Evolutionary conservation across 2,113 vertebrate genomes (phyloP), one percentile per base, ranked within the genome.

Genomic region (Oreochromis spilurus): DNA sequence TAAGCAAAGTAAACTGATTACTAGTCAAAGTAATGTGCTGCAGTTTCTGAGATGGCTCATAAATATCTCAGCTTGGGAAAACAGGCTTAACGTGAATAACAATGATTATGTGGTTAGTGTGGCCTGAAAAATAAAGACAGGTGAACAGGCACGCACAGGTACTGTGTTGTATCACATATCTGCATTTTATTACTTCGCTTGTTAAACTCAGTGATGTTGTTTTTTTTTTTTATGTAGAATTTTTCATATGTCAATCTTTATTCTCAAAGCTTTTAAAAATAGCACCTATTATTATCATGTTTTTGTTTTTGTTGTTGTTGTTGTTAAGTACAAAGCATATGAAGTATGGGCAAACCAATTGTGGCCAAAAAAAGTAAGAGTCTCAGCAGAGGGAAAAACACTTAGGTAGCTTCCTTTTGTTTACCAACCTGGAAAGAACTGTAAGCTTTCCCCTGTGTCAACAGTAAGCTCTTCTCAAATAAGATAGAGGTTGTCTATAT

Each of bases 131-230:
- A 48, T n/a, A 43, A 19, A 45, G 34, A 43, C 24, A 81, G 65
- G 54, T 54, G 83, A 93, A 84, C 94, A 93, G 91, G 93, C 91
- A 90, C 31, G 82, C 87, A 90, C 95, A 93, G 87, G 94, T 84
- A 90, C 10, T 40, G 29, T 1, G 34, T 31, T 79, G 43, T 40
- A 29, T 87, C 87, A 45, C 84, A 81, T 86, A 78, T 75, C 72
- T 84, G 77, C 29, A 8, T 57, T 93, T 92, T 91, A 88, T 89
- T 70, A 67, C 79, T 55, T 67, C 3, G 11, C 82, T 87, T 43
- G n/a, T 93, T 86, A 91, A 88, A 92, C 12, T 84, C 21, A 19
- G 82, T n/a, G 17, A 50, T 48, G 17, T 54, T 65, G 12, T 26
- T 77, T 43, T 24, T 24, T 6, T 9, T 9, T 79, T 34, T 54